Evolutionary conservation across 1,140 invertebrate species (phyloP).

Genomic region (Triops cancriformis): DNA sequence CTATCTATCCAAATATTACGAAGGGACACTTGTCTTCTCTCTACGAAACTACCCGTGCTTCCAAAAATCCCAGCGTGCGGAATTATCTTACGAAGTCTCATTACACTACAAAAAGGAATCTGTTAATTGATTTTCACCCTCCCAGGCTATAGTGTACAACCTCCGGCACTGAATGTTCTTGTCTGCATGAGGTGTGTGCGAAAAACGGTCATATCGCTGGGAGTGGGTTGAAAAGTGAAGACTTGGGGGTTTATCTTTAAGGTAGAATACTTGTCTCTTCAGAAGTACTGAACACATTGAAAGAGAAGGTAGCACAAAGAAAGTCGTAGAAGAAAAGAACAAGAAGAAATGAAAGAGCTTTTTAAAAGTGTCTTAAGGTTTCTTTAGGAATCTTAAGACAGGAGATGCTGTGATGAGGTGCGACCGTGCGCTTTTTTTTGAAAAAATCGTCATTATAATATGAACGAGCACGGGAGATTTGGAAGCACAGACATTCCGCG

Average conservation of each 20-base stretch:
- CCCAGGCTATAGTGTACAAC: constrained; percentile 12
- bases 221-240: not conserved
- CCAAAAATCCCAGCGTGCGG: not conserved
- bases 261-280: not conserved
- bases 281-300: constrained; percentile 9
- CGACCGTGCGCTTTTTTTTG: constrained; percentile 19
- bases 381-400: constrained; percentile 5
- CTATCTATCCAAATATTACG: not conserved
- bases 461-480: constrained; percentile 2
- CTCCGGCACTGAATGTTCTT: not conserved
- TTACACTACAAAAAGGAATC: not conserved
- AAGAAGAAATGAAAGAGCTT: constrained; percentile 22
- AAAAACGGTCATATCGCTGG: not conserved
- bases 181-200: not conserved
- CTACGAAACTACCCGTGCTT: constrained; percentile 1
- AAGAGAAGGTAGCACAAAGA: not conserved
- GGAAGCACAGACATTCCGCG: constrained; percentile 12
- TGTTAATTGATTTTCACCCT: not conserved
- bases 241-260: not conserved
- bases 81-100: not conserved
- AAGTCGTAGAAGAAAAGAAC: not conserved
- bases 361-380: not conserved
- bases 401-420: constrained; percentile 20
- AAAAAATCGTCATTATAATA: not conserved
- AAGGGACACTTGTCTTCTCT: not conserved